Evolutionary conservation across 2,888 invertebrate species (phyloP), one percentile per base, ranked within the genome.

Genomic region (Nebria brevicollis): DNA sequence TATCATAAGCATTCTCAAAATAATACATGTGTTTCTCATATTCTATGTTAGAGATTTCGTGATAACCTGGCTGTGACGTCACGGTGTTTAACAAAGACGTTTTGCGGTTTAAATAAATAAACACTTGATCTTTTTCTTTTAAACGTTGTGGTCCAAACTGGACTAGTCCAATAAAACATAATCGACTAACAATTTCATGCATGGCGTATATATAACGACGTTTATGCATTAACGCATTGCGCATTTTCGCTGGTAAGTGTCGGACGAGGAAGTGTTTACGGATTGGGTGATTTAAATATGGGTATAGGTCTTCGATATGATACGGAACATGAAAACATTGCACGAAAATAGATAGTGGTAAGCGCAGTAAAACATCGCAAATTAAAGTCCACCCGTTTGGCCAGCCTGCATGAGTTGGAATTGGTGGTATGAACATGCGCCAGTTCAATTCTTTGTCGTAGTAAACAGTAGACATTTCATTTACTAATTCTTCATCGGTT

Each of bases 391-490:
- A 95, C 10, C 95, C 95, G 7, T 86, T 66, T 0, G 90, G 90
- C 89, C 92, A 94, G 15, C 91, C 91, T 87, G 86, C 83, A 85
- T 94, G 92, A 72, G 87, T 85, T 0, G 93, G 93, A 72, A 95
- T 86, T 0, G 95, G 94, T 0, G 94, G 92, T 13, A 96, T 89
- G 86, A 95, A 95, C 88, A 93, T 94, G 86, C 92, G 93, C 94
- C 95, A 95, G 84, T 89, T 90, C 5, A 93, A 88, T 76, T 91
- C 90, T 3, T 89, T 89, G 65, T 76, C 65, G 66, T 88, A 90
- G 82, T 92, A 93, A 72, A 91, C 86, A 0, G 87, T 86, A 4
- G 90, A 89, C 84, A 93, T 87, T 81, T 91, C 89, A 0, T 88
- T 85, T 7, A 89, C 84, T 72, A 91, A 87, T 25, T 89, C 87